A percentile compares a stretch with the other conserved stretches of the same genome.
Conservation (phyloP, 2,888 invertebrate species). For the Agonopterix alstromeriana region DNA sequence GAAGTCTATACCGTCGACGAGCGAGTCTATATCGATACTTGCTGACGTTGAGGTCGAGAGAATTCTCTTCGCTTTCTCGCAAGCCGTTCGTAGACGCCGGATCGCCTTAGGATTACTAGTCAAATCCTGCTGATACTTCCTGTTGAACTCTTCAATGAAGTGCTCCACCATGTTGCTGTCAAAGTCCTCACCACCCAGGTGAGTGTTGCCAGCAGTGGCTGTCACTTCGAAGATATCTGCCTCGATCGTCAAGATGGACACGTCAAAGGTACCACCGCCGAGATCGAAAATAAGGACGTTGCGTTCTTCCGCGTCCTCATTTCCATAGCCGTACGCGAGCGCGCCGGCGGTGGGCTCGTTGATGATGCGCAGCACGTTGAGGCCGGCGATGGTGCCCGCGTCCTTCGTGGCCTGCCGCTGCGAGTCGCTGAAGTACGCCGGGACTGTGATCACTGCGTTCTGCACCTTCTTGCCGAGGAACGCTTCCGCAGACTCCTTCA, state of each 20-base stretch:
- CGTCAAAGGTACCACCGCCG: conserved; percentile 77
- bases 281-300: conserved; percentile 86
- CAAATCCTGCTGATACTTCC: conserved; percentile 84
- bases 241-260: conserved; percentile 92
- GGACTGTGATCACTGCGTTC: no score
- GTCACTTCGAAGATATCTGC: conserved; percentile 90
- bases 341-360: no score
- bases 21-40: conserved; percentile 84
- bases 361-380: no score
- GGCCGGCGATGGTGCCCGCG: no score
- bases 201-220: conserved; percentile 89
- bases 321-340: conserved; percentile 56
- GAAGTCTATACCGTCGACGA: no score
- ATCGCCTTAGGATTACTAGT: conserved; percentile 85
- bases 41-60: conserved; percentile 87
- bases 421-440: no score
- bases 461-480: no score
- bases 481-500: no score
- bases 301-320: conserved; percentile 83
- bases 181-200: conserved; percentile 81
- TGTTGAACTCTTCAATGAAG: conserved; percentile 86
- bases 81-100: conserved; percentile 84
- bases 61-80: conserved; percentile 87
- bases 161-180: conserved; percentile 35
- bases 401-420: no score